These are phyloP conservation scores for Pseudorasbora parva DNA, from an alignment of 2,113 vertebrate genomes.

Conservation along the genomic window DNA sequence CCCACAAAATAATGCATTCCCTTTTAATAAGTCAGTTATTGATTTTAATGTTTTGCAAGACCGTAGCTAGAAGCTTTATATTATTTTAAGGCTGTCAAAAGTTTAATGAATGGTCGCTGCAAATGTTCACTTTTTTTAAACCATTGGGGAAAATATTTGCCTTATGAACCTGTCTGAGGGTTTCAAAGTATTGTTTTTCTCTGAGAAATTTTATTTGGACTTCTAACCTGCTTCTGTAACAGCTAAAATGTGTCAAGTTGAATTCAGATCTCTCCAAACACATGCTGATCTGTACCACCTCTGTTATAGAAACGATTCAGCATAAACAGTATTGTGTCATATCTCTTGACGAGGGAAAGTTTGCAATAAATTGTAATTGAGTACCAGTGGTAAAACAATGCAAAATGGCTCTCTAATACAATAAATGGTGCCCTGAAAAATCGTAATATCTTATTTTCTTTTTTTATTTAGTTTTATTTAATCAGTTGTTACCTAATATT, in stretches of 20 bases:
- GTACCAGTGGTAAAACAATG: not conserved
- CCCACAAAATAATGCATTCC: not conserved
- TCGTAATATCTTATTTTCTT: not conserved
- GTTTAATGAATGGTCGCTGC: not conserved
- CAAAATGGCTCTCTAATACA: not conserved
- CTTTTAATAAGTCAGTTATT: not conserved
- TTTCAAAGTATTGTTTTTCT: constrained; percentile 4
- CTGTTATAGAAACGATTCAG: not conserved
- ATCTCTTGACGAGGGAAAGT: not conserved
- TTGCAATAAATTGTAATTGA: not conserved
- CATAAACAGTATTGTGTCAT: not conserved
- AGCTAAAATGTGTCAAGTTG: not conserved
- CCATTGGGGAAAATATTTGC: not conserved
- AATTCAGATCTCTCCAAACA: not conserved
- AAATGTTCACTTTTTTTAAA: not conserved
- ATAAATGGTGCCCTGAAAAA: not conserved
- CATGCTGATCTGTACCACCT: too few species aligned
- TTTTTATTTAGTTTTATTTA: not conserved
- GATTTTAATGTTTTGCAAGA: not conserved
- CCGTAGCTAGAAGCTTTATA: not conserved
- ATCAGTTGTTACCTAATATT: too few species aligned
- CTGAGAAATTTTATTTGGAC: constrained; percentile 13
- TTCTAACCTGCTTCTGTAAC: not conserved
- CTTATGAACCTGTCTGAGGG: not conserved
- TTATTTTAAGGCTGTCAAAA: not conserved